Percentiles rank a stretch among this genome's conserved stretches.
These are phyloP conservation scores for Eupeodes latifasciatus DNA, from an alignment of 2,888 invertebrate species.

Conservation along the genomic window DNA sequence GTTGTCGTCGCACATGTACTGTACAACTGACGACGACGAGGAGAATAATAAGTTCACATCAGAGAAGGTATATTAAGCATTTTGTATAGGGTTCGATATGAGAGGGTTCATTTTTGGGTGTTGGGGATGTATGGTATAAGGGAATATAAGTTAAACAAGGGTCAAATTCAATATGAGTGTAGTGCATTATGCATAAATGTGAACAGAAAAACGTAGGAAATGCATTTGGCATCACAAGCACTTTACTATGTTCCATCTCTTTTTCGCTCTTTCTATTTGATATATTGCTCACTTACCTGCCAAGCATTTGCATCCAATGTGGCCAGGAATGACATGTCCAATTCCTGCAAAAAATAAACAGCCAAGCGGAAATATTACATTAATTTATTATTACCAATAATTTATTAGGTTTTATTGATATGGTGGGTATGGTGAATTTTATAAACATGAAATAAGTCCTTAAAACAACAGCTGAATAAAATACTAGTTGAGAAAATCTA, in stretches of 20 bases:
- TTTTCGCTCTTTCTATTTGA: too few species aligned
- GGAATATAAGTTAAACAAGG: neutral
- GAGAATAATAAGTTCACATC: slow-evolving; percentile 44
- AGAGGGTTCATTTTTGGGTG: neutral
- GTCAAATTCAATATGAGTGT: slow-evolving; percentile 11
- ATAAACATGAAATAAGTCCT: neutral
- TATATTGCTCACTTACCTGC: slow-evolving; percentile 83
- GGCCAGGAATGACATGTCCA: slow-evolving; percentile 85
- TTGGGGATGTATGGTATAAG: neutral
- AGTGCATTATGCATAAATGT: slow-evolving; percentile 65
- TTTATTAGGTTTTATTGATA: neutral
- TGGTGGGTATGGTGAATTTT: neutral
- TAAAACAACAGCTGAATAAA: too few species aligned
- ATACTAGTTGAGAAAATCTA: too few species aligned
- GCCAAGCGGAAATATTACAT: slow-evolving; percentile 50
- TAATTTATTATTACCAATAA: slow-evolving; percentile 36
- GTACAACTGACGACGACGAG: neutral
- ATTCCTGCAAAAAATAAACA: slow-evolving; percentile 80
- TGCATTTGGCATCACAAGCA: slow-evolving; percentile 31
- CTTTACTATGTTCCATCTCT: slow-evolving; percentile 6
- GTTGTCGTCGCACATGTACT: too few species aligned
- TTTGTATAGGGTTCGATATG: neutral
- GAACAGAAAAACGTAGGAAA: slow-evolving; percentile 38
- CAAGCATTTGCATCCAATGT: slow-evolving; percentile 85
- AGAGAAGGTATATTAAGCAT: neutral